Conservation (phyloP, 30 jellyfish, hydroid and myxozoan genomes). For the Aurelia aurita complex sp. Pacific region DNA sequence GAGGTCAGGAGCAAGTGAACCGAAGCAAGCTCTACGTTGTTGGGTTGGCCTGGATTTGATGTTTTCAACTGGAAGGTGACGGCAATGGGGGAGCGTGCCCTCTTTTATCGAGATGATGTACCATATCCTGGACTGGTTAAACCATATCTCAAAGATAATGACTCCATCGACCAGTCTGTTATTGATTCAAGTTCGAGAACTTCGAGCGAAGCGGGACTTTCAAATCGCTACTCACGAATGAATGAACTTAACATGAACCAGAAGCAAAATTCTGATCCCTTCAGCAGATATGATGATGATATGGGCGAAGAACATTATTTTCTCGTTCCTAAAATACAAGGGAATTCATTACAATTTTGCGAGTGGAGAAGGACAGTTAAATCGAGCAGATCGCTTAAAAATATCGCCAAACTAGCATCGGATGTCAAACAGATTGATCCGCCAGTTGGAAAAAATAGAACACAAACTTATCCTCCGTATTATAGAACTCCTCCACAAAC, state of each 20-base stretch:
- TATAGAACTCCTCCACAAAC: constrained; percentile 41
- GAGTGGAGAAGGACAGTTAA: constrained; percentile 80
- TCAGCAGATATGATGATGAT: constrained; percentile 82
- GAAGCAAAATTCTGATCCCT: constrained; percentile 71
- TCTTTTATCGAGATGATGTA: constrained; percentile 28
- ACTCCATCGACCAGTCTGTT: constrained; percentile 44
- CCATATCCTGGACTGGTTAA: constrained; percentile 76
- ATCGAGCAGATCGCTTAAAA: constrained; percentile 70
- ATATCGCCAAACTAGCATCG: constrained; percentile 62
- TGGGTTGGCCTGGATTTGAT: constrained; percentile 66
- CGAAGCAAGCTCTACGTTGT: constrained; percentile 50
- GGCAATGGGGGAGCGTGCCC: constrained; percentile 79
- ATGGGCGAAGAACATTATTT: constrained; percentile 75
- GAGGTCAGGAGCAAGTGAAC: constrained; percentile 77
- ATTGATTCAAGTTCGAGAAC: constrained; percentile 39
- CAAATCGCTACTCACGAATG: constrained; percentile 56
- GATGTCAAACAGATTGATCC: constrained; percentile 48
- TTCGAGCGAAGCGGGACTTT: constrained; percentile 2
- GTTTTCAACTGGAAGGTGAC: constrained; percentile 64
- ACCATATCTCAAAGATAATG: constrained; percentile 60
- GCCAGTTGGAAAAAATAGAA: constrained; percentile 44
- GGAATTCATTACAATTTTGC: constrained; percentile 23
- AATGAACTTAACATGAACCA: constrained; percentile 66
- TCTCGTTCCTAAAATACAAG: constrained; percentile 54
- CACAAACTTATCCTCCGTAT: constrained; percentile 75